Base-by-base conservation (phyloP, 2,888 invertebrate species). In the Endomychus coccineus region DNA sequence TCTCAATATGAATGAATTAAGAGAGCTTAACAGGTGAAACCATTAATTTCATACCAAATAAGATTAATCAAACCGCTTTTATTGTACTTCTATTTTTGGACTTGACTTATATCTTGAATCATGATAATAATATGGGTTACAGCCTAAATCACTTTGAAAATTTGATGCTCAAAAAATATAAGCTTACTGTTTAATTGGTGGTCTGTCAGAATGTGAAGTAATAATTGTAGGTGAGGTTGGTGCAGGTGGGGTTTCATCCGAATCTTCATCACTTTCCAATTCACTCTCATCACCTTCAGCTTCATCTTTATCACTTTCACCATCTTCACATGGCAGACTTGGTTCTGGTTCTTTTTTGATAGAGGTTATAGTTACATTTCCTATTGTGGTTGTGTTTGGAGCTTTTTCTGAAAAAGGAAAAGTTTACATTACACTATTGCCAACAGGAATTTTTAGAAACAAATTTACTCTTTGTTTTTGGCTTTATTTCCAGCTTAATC, bases 201-300 rank as follows among this genome's bases (percentile, higher is more conserved):
- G 75, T 39, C 62, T 53, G 27, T 45, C 42, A 12, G 42, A 48
- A 34, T 49, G 49, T 5, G n/a, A 68, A n/a, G 37, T 27, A 3
- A 37, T 16, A 14, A 30, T 34, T 7, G 30, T 34, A n/a, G n/a
- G n/a, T 39, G 39, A 12, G 10, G 31, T 37, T 27, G 23, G 23
- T 31, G 39, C 27, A 11, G 48, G 42, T 27, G 59, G 62, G 1
- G 64, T 57, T 24, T 68, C 69, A 11, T 71, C 70, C 22, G 64
- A 66, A 24, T 66, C 67, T 36, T 60, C 62, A 36, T 73, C 71
- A 1, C 71, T 71, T 35, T 66, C 64, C 39, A 81, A 68, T 50
- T 83, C 81, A 41, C 80, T 80, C n/a, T 81, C 81, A 43, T 88
- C 86, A 3, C 84, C 87, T 61, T 77, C 75, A 0, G 76, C 77